Base-by-base conservation (phyloP, 2,113 vertebrate species). In the Galemys pyrenaicus region DNA sequence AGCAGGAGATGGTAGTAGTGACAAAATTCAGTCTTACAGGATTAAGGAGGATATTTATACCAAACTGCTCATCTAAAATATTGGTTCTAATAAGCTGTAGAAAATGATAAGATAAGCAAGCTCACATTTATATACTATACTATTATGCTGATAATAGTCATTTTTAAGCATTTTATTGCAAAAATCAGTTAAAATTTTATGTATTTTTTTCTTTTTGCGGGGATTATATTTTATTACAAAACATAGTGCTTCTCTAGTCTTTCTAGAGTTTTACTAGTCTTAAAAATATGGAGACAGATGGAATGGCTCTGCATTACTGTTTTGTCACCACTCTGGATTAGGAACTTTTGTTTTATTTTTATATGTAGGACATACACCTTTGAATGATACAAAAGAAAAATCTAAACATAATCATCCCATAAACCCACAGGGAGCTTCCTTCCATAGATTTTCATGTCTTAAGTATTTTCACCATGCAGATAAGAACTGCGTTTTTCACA, bases 261-360 rank as follows among this genome's bases (percentile, higher is more conserved):
- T 77, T 73, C 13, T 92, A 39, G 46, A 78, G 19, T 9, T 65
- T 51, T 88, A 1, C 15, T n/a, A 7, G 11, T 70, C 9, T 89
- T 74, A 10, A 79, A 84, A 64, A 64, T 74, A 37, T 3, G 13
- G 54, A 10, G 54, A 90, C 77, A 22, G 24, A 46, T 15, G 1
- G 32, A 44, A 65, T 85, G 51, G 64, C 44, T 85, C 85, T 88
- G 44, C 5, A 11, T 90, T 65, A 75, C 24, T 51, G 19, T 56
- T 80, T 92, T 91, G 16, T 92, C 88, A 75, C 30, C 46, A 74
- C 51, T 79, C 37, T 95, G 41, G 10, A 60, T 9, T 32, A 37
- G 35, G 22, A 80, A 73, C 9, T 85, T 74, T 78, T 87, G 74
- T 73, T 90, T 80, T 70, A 65, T 83, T 92, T 96, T 95, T 32